These are phyloP conservation scores for Apostichopus leukothele DNA, from an alignment of 53 echinoderm and acorn worm species.

Conservation along the genomic window DNA sequence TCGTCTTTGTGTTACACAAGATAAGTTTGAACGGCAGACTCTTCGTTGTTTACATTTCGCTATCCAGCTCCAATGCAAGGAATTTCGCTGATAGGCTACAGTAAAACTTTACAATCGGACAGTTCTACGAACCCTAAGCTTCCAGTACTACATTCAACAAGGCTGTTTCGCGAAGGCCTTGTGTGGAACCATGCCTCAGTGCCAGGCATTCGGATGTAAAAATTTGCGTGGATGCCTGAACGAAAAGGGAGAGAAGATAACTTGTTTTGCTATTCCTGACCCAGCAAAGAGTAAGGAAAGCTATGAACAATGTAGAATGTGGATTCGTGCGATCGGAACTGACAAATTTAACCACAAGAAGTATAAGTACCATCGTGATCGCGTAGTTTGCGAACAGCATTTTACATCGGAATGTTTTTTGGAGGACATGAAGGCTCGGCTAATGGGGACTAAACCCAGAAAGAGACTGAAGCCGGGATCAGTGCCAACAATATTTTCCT, in stretches of 20 bases:
- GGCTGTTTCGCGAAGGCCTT: not conserved
- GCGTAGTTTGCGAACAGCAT: slow-evolving; percentile 13
- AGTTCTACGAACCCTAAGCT: too few relatives aligned
- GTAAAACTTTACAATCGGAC: too few relatives aligned
- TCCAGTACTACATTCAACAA: not conserved
- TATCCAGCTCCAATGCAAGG: not conserved
- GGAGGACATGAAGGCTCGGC: not conserved
- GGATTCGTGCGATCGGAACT: slow-evolving; percentile 17
- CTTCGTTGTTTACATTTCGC: not conserved
- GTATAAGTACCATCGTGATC: not conserved
- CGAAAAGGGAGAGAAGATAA: slow-evolving; percentile 2
- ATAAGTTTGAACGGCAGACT: not conserved
- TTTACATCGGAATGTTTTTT: not conserved
- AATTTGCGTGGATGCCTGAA: not conserved
- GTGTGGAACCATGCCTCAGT: not conserved
- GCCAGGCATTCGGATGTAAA: not conserved
- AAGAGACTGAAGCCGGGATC: slow-evolving; percentile 20
- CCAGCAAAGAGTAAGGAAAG: slow-evolving; percentile 2
- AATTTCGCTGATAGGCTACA: not conserved
- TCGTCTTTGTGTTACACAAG: not conserved
- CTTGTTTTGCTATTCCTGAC: slow-evolving; percentile 2
- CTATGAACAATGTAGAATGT: not conserved
- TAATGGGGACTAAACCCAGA: not conserved
- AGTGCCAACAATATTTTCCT: slow-evolving; percentile 7
- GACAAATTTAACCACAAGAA: slow-evolving; percentile 16